These are phyloP conservation scores for Pogonognathellus flavescens DNA, from an alignment of 1,140 invertebrate species.

Conservation along the genomic window DNA sequence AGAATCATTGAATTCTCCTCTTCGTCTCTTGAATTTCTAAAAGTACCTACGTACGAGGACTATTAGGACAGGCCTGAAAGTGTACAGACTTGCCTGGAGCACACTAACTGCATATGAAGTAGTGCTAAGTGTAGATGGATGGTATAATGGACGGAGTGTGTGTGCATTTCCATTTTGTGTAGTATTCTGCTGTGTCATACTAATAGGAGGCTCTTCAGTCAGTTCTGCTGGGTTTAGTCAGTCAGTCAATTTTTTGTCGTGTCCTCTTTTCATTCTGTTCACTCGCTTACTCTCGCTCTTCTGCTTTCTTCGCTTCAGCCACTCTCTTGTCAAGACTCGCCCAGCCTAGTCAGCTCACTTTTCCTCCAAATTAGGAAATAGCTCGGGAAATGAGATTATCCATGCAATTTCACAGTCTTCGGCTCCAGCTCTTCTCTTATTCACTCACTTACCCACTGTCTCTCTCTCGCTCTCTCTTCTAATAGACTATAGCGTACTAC, in stretches of 20 bases:
- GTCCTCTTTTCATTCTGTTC: conserved; percentile 39
- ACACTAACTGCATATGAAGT: too few relatives aligned
- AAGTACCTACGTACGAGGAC: too few relatives aligned
- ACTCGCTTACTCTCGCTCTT: conserved; percentile 44
- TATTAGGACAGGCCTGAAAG: too few relatives aligned
- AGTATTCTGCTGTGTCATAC: not conserved
- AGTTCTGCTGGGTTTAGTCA: conserved; percentile 28
- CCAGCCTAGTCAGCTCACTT: conserved; percentile 8
- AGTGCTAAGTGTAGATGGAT: not conserved
- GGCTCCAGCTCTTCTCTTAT: conserved; percentile 25
- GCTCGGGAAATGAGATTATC: conserved; percentile 47
- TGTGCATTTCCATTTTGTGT: not conserved
- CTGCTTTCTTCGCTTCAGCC: conserved; percentile 40
- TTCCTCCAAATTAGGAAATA: conserved; percentile 47
- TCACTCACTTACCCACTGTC: conserved; percentile 12
- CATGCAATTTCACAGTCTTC: conserved; percentile 48
- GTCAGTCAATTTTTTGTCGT: conserved; percentile 43
- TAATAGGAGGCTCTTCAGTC: not conserved
- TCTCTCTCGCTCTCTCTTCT: not conserved
- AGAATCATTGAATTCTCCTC: too few relatives aligned
- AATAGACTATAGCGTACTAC: not conserved
- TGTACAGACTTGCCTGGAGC: too few relatives aligned
- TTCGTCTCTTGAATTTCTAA: too few relatives aligned
- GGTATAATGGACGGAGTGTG: not conserved
- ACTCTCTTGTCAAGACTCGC: not conserved